Base-by-base conservation (phyloP, 2,797 vertebrate species). In the Clarias platycephalus region DNA sequence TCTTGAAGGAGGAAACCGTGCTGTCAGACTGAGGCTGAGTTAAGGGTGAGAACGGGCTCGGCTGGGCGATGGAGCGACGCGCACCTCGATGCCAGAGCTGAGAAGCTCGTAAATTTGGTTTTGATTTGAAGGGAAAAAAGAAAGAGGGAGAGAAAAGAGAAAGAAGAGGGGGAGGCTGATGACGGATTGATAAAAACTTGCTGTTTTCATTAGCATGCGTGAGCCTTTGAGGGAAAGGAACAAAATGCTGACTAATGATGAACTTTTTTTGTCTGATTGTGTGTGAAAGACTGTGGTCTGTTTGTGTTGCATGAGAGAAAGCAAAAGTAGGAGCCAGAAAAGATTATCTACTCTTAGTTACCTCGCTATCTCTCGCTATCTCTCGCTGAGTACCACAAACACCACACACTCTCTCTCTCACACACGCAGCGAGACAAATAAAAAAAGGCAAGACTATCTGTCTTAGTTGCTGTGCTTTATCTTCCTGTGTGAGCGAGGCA, bases 1-100 rank as follows among this genome's bases (percentile, higher is more conserved):
- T 78, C 74, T 79, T 70, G 31, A 55, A 64, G 77, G 85, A 83
- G 85, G 77, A 83, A 80, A 67, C 62, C 3, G 57, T 18, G 63
- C 66, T 86, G 85, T 83, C 82, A 83, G 82, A 57, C 37, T 24
- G 44, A 80, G 58, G 76, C 81, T 86, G 82, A 80, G 66, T 74
- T 80, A 80, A 67, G 68, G 68, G 85, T 34, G 62, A 75, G 77
- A 83, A 75, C 15, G 49, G 4, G n/a, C 55, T 57, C 12, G 31
- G 60, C 44, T 20, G 34, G 67, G n/a, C 5, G 15, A 86, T 9
- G 20, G 66, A 63, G 74, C 15, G 57, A 72, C 72, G 70, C 22
- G 20, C 37, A 26, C 37, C 49, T 76, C 31, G 60, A 53, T 9
- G 37, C 64, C 81, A 72, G 60, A 16, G 24, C 60, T 44, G 7